Evolutionary conservation across 92 coral and sea anemone species (phyloP).

Genomic region (Epizoanthus scotinus): DNA sequence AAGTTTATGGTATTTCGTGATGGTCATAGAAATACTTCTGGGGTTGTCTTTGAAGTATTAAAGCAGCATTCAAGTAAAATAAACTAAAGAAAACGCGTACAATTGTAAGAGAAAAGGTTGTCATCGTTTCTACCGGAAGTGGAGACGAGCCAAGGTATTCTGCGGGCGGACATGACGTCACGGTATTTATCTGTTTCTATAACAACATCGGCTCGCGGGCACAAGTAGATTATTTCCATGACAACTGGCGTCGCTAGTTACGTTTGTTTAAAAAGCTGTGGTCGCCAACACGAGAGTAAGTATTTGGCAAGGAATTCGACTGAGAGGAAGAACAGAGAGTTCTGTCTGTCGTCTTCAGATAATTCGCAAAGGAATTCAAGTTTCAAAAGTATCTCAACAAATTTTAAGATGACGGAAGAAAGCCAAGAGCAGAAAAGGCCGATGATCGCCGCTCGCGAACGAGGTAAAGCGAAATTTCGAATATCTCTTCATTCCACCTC

Average conservation of each 20-base stretch:
- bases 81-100: neutral
- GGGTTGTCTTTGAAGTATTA: neutral
- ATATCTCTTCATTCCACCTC: neutral
- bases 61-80: neutral
- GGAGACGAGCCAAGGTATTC: neutral
- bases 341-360: slow-evolving; percentile 11
- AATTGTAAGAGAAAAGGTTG: neutral
- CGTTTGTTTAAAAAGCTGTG: slow-evolving; percentile 48
- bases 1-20: neutral
- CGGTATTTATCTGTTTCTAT: slow-evolving; percentile 54
- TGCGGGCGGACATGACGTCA: slow-evolving; percentile 51
- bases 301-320: slow-evolving; percentile 19
- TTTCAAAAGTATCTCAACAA: neutral
- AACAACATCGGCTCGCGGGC: slow-evolving; percentile 31
- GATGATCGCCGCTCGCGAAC: slow-evolving; percentile 77
- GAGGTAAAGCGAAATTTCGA: slow-evolving; percentile 55
- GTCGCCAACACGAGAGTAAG: slow-evolving; percentile 24
- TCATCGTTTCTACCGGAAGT: slow-evolving; percentile 7
- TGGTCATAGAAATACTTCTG: neutral
- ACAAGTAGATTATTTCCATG: slow-evolving; percentile 61
- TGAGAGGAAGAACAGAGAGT: slow-evolving; percentile 2
- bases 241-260: slow-evolving; percentile 64
- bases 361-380: neutral
- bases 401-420: slow-evolving; percentile 51
- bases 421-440: slow-evolving; percentile 60